Percentiles rank a stretch among this genome's conserved stretches.
Conservation (phyloP, 2,888 invertebrate genomes). For the Boloria selene region DNA sequence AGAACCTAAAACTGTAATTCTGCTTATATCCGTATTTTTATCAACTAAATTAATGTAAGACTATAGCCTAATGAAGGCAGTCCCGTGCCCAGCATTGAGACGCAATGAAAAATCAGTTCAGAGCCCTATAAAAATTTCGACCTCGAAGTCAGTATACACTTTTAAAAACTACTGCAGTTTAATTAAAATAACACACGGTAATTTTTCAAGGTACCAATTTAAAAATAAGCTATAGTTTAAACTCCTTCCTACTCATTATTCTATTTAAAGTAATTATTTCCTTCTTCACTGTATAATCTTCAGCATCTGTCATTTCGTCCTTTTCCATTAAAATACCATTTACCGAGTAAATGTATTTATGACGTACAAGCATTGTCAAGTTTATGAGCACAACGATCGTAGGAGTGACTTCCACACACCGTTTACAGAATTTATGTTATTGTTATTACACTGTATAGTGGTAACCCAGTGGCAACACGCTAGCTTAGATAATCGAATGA, state of each 20-base stretch:
- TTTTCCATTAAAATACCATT: constrained; percentile 39
- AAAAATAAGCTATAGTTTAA: neutral
- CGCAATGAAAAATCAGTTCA: neutral
- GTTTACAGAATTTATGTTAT: neutral
- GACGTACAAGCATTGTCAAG: constrained; percentile 43
- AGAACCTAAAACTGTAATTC: too few species aligned
- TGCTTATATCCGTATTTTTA: too few species aligned
- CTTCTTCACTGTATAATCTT: constrained; percentile 1
- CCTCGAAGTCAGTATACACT: neutral
- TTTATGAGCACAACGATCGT: constrained; percentile 45
- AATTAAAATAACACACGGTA: too few species aligned
- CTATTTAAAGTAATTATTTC: constrained; percentile 3
- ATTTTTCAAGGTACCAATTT: neutral
- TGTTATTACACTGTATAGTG: neutral
- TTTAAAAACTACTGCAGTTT: too few species aligned
- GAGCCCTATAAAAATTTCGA: neutral
- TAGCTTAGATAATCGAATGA: too few species aligned
- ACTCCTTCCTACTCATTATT: neutral
- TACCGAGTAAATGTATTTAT: constrained; percentile 36
- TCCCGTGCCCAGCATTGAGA: too few species aligned
- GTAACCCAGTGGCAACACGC: too few species aligned
- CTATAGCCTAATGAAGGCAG: too few species aligned
- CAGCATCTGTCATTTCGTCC: constrained; percentile 31
- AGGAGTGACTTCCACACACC: constrained; percentile 33
- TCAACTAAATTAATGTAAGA: too few species aligned